Percentiles rank a stretch among this genome's conserved stretches.
Conservation (phyloP, 2,113 vertebrate species). For the Embiotoca jacksoni region DNA sequence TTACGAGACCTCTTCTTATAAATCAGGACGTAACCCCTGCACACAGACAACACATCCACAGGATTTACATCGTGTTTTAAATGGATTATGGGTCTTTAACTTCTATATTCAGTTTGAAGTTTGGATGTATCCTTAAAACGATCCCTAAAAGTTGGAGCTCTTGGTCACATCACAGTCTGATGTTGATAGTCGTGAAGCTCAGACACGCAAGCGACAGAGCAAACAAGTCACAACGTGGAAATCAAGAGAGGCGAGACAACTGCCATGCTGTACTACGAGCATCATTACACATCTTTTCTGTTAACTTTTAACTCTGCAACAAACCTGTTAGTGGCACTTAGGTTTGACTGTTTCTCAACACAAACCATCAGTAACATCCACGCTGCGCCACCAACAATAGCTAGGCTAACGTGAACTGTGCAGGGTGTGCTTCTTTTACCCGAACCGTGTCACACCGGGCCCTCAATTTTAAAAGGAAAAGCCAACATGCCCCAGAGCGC, state of each 20-base stretch:
- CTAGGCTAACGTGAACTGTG: conserved; percentile 57
- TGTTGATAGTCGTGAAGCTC: not conserved
- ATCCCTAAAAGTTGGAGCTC: too few relatives aligned
- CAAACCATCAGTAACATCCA: not conserved
- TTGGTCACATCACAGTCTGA: not conserved
- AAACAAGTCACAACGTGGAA: not conserved
- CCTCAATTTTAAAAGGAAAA: not conserved
- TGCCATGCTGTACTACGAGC: not conserved
- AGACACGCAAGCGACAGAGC: not conserved
- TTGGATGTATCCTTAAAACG: too few relatives aligned
- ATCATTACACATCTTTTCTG: too few relatives aligned
- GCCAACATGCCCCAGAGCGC: not conserved
- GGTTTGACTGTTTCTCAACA: fast-evolving
- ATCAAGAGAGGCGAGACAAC: not conserved
- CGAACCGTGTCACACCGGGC: fast-evolving
- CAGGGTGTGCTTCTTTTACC: conserved; percentile 34
- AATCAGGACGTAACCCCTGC: too few relatives aligned
- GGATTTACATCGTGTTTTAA: too few relatives aligned
- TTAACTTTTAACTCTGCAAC: not conserved
- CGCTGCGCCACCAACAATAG: conserved; percentile 44
- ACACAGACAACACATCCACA: too few relatives aligned
- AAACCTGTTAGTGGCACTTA: not conserved
- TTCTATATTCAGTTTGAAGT: too few relatives aligned
- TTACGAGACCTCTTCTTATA: too few relatives aligned
- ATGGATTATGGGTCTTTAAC: too few relatives aligned